A percentile compares a stretch with the other conserved stretches of the same genome.
Conservation (phyloP, 1,140 invertebrate genomes). For the Limonius californicus region DNA sequence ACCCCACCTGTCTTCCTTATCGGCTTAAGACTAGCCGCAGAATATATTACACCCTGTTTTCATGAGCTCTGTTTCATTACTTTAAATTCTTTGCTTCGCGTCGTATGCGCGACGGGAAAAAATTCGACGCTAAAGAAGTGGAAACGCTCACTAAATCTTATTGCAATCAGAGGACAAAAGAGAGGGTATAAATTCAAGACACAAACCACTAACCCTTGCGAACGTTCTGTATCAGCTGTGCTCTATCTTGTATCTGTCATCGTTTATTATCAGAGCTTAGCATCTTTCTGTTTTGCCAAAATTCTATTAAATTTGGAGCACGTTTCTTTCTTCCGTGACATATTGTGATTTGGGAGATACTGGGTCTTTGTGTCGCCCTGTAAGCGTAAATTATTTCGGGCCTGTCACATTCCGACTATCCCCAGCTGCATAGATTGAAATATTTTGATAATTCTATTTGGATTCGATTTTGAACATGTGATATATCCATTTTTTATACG, state of each 20-base stretch:
- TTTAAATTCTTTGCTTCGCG: constrained; percentile 7
- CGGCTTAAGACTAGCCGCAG: not conserved
- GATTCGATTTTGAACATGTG: too few species aligned
- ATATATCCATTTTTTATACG: too few species aligned
- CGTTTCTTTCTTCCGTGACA: constrained; percentile 19
- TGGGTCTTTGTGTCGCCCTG: too few species aligned
- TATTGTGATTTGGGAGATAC: constrained; percentile 1
- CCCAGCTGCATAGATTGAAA: too few species aligned
- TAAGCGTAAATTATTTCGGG: not conserved
- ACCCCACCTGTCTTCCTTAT: constrained; percentile 5
- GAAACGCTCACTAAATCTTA: too few species aligned
- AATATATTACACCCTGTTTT: constrained; percentile 5
- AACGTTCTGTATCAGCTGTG: constrained; percentile 20
- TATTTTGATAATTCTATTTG: too few species aligned
- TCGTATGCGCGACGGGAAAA: not conserved
- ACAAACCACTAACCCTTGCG: not conserved
- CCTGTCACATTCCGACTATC: too few species aligned
- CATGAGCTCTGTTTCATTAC: not conserved
- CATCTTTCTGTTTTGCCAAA: constrained; percentile 26
- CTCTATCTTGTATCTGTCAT: constrained; percentile 20
- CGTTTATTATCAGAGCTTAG: constrained; percentile 22
- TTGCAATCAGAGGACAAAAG: not conserved
- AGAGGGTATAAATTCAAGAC: not conserved
- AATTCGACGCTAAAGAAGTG: not conserved
- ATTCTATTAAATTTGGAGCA: constrained; percentile 24